Evolutionary conservation across 1,140 invertebrate species (phyloP), one percentile per base, ranked within the genome.

Genomic region (Eupristina koningsbergeri): DNA sequence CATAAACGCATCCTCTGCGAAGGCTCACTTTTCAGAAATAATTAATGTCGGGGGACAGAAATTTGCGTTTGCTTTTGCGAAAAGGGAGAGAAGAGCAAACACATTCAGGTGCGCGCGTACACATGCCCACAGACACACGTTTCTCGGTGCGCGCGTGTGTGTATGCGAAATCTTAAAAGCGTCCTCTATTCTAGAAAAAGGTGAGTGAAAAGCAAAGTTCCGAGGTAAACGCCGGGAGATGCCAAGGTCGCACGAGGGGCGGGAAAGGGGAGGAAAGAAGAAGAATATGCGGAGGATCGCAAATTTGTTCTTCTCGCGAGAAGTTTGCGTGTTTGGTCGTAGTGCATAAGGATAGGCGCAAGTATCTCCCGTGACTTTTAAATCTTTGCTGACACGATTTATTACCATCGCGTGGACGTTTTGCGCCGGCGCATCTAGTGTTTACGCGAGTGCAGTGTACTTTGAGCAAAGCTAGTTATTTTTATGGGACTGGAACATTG

Each of bases 21-120:
- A 76, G 63, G 63, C 78, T 79, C 82, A 64, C 50, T 77, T 69
- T 77, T 50, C 50, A 22, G 39, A 75, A 81, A 81, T 81, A 81
- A 75, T 83, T 77, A 53, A 83, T 83, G 74, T 76, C 36, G 3
- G 64, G 29, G 29, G 36, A 71, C 39, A 31, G 2, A 31, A 9
- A 19, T 13, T 15, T 34, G 34, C 64, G 29, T 58, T 58, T 22
- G 53, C 53, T 58, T 22, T 1, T 22, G 22, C 53, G 13, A 22
- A 19, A 11, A 45, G 19, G 3, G 26, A 58, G 53, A 58, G 22
- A 58, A 9, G 53, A 58, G 26, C 5, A 58, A 58, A 13, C 22
- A 17, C 47, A 45, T 11, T 8, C 75, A 9, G 9, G 34, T 39
- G 53, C 61, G 76, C 26, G 58, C 13, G 58, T 26, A 34, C 1